These are phyloP conservation scores for Dermolepida albohirtum DNA, from an alignment of 2,888 invertebrate species.

Conservation along the genomic window DNA sequence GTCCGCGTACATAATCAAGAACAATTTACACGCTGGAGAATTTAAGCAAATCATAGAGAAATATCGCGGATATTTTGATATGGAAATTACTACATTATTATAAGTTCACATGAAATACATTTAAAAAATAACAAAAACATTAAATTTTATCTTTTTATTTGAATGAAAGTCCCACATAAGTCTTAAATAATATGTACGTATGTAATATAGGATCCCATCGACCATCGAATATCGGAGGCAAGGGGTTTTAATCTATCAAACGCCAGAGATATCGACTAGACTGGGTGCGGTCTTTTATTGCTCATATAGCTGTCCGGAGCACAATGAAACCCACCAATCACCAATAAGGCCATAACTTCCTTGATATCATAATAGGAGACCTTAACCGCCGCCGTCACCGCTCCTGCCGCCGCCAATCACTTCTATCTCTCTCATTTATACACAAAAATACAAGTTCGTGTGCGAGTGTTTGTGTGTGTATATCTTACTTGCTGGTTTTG, in stretches of 20 bases:
- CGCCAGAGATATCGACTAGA: slow-evolving; percentile 57
- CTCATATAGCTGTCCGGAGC: slow-evolving; percentile 58
- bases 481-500: neutral
- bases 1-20: too few species aligned
- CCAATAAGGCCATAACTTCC: slow-evolving; percentile 62
- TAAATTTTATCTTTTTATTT: too few species aligned
- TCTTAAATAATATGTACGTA: too few species aligned
- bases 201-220: neutral
- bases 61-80: too few species aligned
- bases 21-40: too few species aligned
- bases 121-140: too few species aligned
- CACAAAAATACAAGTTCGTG: neutral
- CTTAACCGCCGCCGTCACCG: slow-evolving; percentile 39
- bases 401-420: neutral
- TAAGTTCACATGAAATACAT: too few species aligned
- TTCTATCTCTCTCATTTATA: neutral
- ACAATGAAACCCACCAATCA: slow-evolving; percentile 59
- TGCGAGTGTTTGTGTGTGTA: neutral
- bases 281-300: slow-evolving; percentile 61
- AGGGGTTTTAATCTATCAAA: slow-evolving; percentile 60
- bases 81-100: too few species aligned
- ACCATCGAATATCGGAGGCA: slow-evolving; percentile 17
- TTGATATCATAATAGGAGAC: slow-evolving; percentile 59
- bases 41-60: too few species aligned
- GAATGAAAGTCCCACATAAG: neutral